Evolutionary conservation across 2,113 vertebrate species (phyloP).

Genomic region (Pterocles orientalis): DNA sequence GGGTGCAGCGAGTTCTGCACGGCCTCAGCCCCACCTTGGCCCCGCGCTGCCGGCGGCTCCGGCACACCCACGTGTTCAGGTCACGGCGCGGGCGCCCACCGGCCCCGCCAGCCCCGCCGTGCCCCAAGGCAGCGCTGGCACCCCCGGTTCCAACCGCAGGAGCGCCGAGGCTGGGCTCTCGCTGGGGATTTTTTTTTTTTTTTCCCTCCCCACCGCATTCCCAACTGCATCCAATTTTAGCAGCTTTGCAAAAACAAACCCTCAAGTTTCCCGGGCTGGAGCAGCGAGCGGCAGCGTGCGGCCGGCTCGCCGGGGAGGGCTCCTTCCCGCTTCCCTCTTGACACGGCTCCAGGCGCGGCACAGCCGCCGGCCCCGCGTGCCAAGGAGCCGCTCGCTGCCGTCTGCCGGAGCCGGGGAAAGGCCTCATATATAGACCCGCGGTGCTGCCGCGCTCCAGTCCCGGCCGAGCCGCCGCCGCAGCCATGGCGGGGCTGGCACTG

Average conservation of each 20-base stretch:
- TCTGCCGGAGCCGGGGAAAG: neutral
- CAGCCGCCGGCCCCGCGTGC: neutral
- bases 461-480: neutral
- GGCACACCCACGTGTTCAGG: neutral
- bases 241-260: conserved; percentile 18
- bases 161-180: neutral
- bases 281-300: neutral
- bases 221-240: conserved; percentile 35
- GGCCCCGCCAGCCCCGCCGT: neutral
- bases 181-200: neutral
- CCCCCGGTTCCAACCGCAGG: neutral
- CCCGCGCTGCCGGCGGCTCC: accelerated
- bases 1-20: neutral
- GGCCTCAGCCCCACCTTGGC: neutral
- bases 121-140: neutral
- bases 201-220: neutral
- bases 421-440: conserved; percentile 28
- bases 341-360: neutral
- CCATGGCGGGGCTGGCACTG: neutral
- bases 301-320: neutral
- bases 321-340: neutral
- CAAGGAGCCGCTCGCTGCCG: neutral
- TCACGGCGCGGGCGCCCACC: neutral
- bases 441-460: neutral
- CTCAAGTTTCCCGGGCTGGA: neutral